Evolutionary conservation across 2,113 vertebrate species (phyloP).

Genomic region (Corythaeola cristata): DNA sequence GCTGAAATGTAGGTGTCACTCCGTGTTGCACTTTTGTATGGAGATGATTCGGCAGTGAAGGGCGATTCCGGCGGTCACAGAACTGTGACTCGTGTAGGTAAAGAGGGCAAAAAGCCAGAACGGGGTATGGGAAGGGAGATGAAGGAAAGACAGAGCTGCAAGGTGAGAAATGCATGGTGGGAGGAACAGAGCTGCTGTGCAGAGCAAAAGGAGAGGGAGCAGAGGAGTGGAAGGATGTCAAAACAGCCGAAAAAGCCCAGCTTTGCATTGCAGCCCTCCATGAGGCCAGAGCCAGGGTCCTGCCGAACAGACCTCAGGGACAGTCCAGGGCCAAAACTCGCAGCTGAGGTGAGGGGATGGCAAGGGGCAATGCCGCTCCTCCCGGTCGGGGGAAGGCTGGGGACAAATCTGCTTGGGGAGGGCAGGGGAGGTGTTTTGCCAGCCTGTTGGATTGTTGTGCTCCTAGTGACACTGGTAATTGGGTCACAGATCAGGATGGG

Average conservation of each 20-base stretch:
- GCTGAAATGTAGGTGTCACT: not conserved
- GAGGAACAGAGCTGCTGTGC: not conserved
- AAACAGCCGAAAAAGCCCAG: not conserved
- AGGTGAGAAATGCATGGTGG: not conserved
- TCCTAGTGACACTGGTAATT: not conserved
- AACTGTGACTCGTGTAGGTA: not conserved
- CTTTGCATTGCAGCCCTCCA: not conserved
- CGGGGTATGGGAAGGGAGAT: not conserved
- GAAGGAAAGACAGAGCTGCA: not conserved
- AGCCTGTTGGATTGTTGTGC: not conserved
- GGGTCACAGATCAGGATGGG: not conserved
- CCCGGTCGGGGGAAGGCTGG: not conserved
- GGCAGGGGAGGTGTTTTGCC: not conserved
- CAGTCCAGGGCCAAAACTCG: not conserved
- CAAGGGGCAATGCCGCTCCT: not conserved
- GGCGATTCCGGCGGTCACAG: not conserved
- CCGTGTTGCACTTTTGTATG: fast-evolving
- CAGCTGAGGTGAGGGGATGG: not conserved
- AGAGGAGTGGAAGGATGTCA: not conserved
- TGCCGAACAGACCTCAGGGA: not conserved
- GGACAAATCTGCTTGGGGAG: fast-evolving
- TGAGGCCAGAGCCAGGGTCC: not conserved
- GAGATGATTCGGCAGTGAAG: not conserved
- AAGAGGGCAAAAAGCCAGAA: not conserved
- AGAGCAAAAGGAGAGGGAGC: not conserved